Evolutionary conservation across 2,888 invertebrate species (phyloP), one percentile per base, ranked within the genome.

Genomic region (Drosophila mercatorum): DNA sequence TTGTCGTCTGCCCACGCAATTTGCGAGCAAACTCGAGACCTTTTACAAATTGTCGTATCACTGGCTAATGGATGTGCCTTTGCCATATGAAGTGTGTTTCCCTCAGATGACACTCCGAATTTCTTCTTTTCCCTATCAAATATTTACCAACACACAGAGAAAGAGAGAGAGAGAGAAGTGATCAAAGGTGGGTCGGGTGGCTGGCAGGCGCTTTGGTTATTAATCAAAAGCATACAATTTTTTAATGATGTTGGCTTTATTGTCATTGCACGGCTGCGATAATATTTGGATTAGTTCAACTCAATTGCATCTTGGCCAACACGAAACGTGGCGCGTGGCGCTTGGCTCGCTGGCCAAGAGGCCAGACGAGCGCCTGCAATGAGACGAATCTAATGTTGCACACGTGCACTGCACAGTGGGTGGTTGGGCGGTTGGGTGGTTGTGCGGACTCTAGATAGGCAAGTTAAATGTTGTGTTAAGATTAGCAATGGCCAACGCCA

Each of bases 211-310:
- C 69, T 74, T 76, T 71, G 78, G 83, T 89, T 86, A 86, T 86
- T 89, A 86, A 86, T 86, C 86, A 86, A 87, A 84, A 77, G 78
- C 69, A 74, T 67, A 81, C 69, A 78, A 81, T 81, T 84, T 86
- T 86, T 89, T 86, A 86, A 86, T 86, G 86, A 87, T 81, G 80
- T 74, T 85, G 84, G 68, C 79, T 69, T 72, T 80, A 70, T 72
- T 56, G 78, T 58, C 17, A 41, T n/a, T 77, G 86, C 79, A 76
- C 61, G 84, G 72, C 59, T 78, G 85, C 81, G 84, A 90, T 90
- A 90, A 90, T 90, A 83, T 91, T 90, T 83, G 91, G 86, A 90
- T 91, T 90, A 88, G 90, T 89, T 90, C 90, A 90, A 91, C 91
- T 90, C 91, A 91, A 90, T 90, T 90, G 90, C 90, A 91, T 88